Percentiles rank a stretch among this genome's conserved stretches.
Evolutionary conservation across 2,113 vertebrate genomes (phyloP).

Genomic region (Morone chrysops): DNA sequence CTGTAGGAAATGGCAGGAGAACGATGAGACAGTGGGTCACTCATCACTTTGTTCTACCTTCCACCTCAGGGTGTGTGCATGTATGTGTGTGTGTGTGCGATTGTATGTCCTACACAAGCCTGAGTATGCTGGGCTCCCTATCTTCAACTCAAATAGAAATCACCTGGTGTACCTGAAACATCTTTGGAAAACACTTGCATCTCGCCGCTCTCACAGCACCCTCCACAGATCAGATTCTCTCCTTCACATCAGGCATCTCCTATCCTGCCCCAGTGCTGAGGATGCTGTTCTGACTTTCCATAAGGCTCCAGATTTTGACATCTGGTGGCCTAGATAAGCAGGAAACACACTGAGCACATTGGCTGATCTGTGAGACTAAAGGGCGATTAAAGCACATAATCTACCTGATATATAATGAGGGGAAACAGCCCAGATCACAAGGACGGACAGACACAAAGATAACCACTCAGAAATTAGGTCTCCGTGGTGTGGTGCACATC

Average conservation of each 20-base stretch:
- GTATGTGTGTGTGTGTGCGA: slow-evolving; percentile 2
- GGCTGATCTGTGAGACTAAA: slow-evolving; percentile 65
- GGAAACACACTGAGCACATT: slow-evolving; percentile 70
- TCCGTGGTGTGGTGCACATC: slow-evolving; percentile 21
- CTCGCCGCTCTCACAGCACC: background rate
- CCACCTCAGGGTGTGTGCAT: slow-evolving; percentile 35
- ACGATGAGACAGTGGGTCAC: slow-evolving; percentile 61
- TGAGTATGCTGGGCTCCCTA: background rate
- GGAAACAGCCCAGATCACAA: slow-evolving; percentile 49
- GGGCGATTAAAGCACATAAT: slow-evolving; percentile 72
- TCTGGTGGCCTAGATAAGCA: slow-evolving; percentile 79
- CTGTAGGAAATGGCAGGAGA: slow-evolving; percentile 64
- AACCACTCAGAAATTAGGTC: slow-evolving; percentile 35
- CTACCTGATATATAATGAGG: slow-evolving; percentile 71
- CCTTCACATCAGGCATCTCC: slow-evolving; percentile 53
- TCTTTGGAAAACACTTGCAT: slow-evolving; percentile 38
- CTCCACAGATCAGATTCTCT: slow-evolving; percentile 18
- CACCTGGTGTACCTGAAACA: slow-evolving; percentile 52
- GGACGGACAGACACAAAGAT: slow-evolving; percentile 9
- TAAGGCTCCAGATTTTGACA: slow-evolving; percentile 68
- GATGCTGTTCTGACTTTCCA: slow-evolving; percentile 40
- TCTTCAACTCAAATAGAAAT: slow-evolving; percentile 47
- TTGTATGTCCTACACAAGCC: slow-evolving; percentile 1
- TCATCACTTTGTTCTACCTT: slow-evolving; percentile 65
- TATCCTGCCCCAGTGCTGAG: slow-evolving; percentile 10